Percentiles rank a stretch among this genome's conserved stretches.
These are phyloP conservation scores for Ciconia maguari DNA, from an alignment of 2,113 vertebrate genomes.

Conservation along the genomic window DNA sequence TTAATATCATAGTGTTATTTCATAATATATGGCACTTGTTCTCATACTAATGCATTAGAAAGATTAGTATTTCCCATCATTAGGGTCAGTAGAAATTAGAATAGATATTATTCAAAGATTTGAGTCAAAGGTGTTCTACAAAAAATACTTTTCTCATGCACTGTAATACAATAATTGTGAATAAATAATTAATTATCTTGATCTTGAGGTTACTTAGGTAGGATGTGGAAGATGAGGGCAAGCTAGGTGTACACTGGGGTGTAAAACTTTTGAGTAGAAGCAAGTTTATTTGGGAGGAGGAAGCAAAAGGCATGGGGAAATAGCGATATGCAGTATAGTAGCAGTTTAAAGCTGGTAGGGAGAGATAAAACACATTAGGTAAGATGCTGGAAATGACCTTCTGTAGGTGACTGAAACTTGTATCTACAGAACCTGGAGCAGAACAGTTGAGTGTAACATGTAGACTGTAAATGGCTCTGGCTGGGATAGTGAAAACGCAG, in stretches of 20 bases:
- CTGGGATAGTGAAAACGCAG: neutral
- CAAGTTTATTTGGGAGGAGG: neutral
- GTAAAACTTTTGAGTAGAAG: neutral
- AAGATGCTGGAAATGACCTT: neutral
- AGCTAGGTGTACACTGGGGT: neutral
- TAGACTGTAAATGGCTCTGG: neutral
- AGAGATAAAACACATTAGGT: neutral
- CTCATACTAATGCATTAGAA: neutral
- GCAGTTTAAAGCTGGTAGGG: neutral
- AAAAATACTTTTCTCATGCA: neutral
- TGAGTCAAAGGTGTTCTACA: neutral
- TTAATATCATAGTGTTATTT: neutral
- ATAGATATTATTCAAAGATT: neutral
- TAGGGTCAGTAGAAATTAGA: neutral
- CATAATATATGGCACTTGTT: neutral
- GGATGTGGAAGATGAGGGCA: neutral
- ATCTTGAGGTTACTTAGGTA: neutral
- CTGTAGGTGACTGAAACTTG: neutral
- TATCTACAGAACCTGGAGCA: neutral
- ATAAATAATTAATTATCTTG: neutral
- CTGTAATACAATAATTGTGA: neutral
- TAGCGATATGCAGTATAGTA: neutral
- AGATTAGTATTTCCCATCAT: neutral
- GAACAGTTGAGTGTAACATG: neutral
- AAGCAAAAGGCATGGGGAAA: neutral